phyloP scores from a whole-genome alignment of 2,797 vertebrate genomes.

The Falco peregrinus region DNA sequence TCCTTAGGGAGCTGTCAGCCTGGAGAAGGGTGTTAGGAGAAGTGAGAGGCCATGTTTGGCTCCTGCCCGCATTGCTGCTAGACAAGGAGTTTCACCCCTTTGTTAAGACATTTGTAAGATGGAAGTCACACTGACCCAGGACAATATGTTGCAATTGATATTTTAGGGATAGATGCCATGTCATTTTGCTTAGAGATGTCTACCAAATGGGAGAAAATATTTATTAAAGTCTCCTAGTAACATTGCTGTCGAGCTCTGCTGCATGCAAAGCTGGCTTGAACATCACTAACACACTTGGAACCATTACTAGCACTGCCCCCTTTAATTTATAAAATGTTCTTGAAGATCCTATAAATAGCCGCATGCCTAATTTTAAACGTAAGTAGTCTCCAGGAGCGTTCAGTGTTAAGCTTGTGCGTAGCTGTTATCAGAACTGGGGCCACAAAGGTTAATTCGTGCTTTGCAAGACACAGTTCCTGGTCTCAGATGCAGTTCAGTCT shows the following conservation, averaged over 20 bases:
- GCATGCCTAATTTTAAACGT: conserved; percentile 32
- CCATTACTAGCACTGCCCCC: neutral
- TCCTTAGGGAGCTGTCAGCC: neutral
- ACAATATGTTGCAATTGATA: neutral
- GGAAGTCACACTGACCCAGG: neutral
- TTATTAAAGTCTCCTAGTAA: conserved; percentile 5
- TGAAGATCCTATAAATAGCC: conserved; percentile 35
- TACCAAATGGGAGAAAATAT: neutral
- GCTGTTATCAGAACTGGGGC: neutral
- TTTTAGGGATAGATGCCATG: neutral
- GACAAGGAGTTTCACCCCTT: neutral
- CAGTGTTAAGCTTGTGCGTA: neutral
- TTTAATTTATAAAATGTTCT: conserved; percentile 45
- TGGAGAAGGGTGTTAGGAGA: neutral
- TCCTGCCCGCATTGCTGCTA: neutral
- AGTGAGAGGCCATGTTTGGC: neutral
- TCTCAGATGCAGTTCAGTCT: neutral
- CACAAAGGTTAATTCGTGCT: neutral
- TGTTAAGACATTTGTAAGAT: neutral
- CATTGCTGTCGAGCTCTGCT: neutral
- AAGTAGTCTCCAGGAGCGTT: neutral
- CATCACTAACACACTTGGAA: neutral
- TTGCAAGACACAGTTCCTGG: neutral
- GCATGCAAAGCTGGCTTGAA: neutral
- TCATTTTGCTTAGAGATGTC: neutral